These are phyloP conservation scores for Leistus spinibarbis DNA, from an alignment of 2,888 invertebrate genomes.

Conservation along the genomic window DNA sequence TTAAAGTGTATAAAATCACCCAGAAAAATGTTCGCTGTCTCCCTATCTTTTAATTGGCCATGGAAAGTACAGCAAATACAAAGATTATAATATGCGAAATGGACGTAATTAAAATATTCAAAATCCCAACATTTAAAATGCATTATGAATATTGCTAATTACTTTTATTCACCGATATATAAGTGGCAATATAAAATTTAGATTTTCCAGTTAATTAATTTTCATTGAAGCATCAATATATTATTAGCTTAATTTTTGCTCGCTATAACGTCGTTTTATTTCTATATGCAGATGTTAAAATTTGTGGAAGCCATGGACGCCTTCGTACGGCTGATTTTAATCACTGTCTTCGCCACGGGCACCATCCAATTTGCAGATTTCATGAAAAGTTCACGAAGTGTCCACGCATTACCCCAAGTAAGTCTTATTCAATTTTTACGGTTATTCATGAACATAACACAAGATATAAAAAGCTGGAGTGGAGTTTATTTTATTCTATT, in stretches of 20 bases:
- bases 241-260: no score
- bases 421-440: slow-evolving; percentile 12
- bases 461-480: no score
- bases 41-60: no score
- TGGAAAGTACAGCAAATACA: no score
- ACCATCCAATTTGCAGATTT: slow-evolving; percentile 55
- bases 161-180: not conserved
- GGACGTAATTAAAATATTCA: not conserved
- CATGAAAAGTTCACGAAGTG: slow-evolving; percentile 51
- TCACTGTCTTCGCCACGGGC: slow-evolving; percentile 53
- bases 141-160: not conserved
- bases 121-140: not conserved
- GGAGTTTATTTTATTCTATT: no score
- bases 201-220: no score
- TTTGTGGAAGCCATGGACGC: slow-evolving; percentile 48
- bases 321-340: slow-evolving; percentile 54
- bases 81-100: no score
- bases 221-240: no score
- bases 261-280: no score
- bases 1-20: no score
- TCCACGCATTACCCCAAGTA: slow-evolving; percentile 50
- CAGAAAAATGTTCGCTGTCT: no score
- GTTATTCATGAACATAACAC: no score
- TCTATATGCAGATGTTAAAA: slow-evolving; percentile 7
- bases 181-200: not conserved